Evolutionary conservation across 2,888 invertebrate species (phyloP).

Genomic region (Plagodis dolabraria): DNA sequence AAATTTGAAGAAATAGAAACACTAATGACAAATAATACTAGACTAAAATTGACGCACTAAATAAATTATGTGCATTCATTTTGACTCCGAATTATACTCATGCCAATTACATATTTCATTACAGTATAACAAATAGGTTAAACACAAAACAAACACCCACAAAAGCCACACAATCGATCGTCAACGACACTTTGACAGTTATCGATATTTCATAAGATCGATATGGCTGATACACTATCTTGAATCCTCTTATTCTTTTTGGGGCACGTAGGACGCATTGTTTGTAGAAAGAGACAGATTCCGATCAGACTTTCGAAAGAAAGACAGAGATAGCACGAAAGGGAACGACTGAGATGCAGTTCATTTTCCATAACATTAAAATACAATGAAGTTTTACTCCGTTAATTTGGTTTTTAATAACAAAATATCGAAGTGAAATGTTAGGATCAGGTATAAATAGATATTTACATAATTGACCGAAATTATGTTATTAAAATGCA

Average conservation of each 20-base stretch:
- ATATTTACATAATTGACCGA: neutral
- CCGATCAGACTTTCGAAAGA: constrained; percentile 38
- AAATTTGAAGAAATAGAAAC: too few species aligned
- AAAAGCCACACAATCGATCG: constrained; percentile 40
- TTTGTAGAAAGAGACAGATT: constrained; percentile 74
- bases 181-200: constrained; percentile 24
- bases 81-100: too few species aligned
- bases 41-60: too few species aligned
- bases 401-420: constrained; percentile 46
- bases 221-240: constrained; percentile 56
- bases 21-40: too few species aligned
- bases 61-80: too few species aligned
- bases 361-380: constrained; percentile 64
- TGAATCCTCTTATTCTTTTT: constrained; percentile 70
- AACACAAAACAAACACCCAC: constrained; percentile 13
- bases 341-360: constrained; percentile 49
- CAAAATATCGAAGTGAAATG: constrained; percentile 22
- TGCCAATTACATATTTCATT: constrained; percentile 7
- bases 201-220: constrained; percentile 59
- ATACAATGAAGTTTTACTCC: constrained; percentile 60
- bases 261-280: constrained; percentile 78
- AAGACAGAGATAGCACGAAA: constrained; percentile 52
- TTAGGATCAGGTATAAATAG: neutral
- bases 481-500: too few species aligned
- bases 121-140: constrained; percentile 17